These are phyloP conservation scores for Ancistrus triradiatus DNA, from an alignment of 2,113 vertebrate species.

Conservation along the genomic window DNA sequence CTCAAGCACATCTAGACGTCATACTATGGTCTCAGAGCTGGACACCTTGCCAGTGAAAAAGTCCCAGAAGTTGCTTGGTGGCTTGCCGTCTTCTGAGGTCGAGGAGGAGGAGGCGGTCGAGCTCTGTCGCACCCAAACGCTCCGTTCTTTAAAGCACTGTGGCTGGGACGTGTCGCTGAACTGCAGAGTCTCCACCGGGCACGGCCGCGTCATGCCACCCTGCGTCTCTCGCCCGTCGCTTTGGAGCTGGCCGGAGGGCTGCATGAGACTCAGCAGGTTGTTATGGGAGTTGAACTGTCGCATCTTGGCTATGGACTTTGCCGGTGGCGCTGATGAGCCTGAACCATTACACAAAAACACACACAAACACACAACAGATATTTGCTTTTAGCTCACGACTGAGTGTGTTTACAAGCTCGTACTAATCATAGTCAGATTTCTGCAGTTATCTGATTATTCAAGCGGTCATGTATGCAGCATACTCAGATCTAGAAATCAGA, in stretches of 20 bases:
- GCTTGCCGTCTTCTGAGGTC: constrained; percentile 57
- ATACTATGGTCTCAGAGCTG: constrained; percentile 71
- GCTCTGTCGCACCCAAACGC: constrained; percentile 51
- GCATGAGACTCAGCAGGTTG: constrained; percentile 67
- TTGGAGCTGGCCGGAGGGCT: constrained; percentile 38
- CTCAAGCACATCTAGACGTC: constrained; percentile 33
- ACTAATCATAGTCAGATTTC: no score
- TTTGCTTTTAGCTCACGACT: no score
- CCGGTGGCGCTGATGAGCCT: constrained; percentile 52
- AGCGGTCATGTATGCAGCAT: no score
- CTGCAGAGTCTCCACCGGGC: constrained; percentile 29
- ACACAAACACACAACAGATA: no score
- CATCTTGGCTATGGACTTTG: constrained; percentile 67
- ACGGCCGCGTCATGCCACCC: constrained; percentile 32
- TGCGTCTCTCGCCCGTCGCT: constrained; percentile 33
- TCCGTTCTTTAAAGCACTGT: constrained; percentile 39
- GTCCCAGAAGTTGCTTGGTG: constrained; percentile 70
- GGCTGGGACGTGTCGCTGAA: constrained; percentile 46
- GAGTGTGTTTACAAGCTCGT: no score
- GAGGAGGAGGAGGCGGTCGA: constrained; percentile 38
- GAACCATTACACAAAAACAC: no score
- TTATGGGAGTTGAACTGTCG: constrained; percentile 74
- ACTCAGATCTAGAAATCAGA: no score
- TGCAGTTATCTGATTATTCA: no score
- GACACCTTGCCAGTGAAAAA: constrained; percentile 73